Evolutionary conservation across 2,113 vertebrate genomes (phyloP).

Genomic region (Embiotoca jacksoni): DNA sequence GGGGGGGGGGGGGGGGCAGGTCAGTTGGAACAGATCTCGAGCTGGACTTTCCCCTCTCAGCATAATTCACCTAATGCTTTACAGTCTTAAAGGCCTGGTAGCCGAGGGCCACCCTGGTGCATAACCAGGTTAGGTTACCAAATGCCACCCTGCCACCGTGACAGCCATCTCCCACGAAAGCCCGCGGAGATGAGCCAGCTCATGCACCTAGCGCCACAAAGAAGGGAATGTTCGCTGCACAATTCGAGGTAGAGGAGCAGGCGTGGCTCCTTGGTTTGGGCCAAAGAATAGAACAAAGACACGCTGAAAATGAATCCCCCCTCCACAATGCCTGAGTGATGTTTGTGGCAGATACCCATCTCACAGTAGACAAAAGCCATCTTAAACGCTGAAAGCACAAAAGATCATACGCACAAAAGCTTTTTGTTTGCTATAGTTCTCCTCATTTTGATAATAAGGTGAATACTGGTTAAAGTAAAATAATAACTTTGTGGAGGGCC

Average conservation of each 20-base stretch:
- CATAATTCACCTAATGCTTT: conserved; percentile 75
- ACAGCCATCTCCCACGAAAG: conserved; percentile 93
- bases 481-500: conserved; percentile 70
- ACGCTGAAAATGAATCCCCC: conserved; percentile 92
- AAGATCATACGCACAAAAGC: conserved; percentile 88
- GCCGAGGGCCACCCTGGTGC: conserved; percentile 88
- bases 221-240: conserved; percentile 90
- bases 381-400: conserved; percentile 88
- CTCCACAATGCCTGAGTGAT: conserved; percentile 91
- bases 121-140: conserved; percentile 85
- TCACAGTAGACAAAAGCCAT: conserved; percentile 88
- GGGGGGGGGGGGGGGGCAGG: conserved; percentile 38
- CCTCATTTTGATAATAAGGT: conserved; percentile 81
- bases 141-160: conserved; percentile 91
- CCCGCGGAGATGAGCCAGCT: conserved; percentile 93
- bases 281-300: conserved; percentile 96
- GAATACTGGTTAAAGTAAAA: conserved; percentile 76
- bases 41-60: conserved; percentile 48
- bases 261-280: conserved; percentile 91
- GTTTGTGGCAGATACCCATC: conserved; percentile 91
- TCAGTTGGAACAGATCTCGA: conserved; percentile 61
- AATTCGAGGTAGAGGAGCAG: conserved; percentile 90
- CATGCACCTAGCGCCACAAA: conserved; percentile 92
- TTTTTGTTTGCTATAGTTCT: conserved; percentile 81
- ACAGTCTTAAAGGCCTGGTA: conserved; percentile 80